Percentiles rank a stretch among this genome's conserved stretches.
These are phyloP conservation scores for Sylvia atricapilla DNA, from an alignment of 2,113 vertebrate species.

Conservation along the genomic window DNA sequence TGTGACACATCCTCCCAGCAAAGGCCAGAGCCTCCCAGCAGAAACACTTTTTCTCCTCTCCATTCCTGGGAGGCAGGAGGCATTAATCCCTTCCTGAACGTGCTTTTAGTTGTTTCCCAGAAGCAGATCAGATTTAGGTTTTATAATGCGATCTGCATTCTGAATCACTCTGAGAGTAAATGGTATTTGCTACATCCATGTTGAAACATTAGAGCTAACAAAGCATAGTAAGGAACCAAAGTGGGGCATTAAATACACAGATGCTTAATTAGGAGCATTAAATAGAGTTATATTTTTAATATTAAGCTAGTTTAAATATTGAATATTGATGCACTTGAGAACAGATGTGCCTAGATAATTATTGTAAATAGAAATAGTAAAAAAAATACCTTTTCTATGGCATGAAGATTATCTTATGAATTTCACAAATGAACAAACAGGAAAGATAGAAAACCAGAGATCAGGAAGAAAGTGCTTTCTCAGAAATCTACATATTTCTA, in stretches of 20 bases:
- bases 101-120: conserved; percentile 35
- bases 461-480: neutral
- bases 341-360: conserved; percentile 1
- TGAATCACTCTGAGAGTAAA: neutral
- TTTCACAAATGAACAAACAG: neutral
- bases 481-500: neutral
- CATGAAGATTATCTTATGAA: neutral
- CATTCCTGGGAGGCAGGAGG: neutral
- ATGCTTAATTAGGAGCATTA: neutral
- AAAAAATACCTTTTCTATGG: neutral
- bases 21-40: neutral
- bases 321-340: neutral
- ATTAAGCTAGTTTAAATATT: conserved; percentile 22
- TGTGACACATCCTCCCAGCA: neutral
- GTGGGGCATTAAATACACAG: neutral
- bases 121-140: conserved; percentile 6
- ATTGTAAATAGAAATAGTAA: neutral
- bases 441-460: neutral
- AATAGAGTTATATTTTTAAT: neutral
- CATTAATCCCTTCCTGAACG: neutral
- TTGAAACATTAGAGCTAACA: neutral
- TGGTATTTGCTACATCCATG: neutral
- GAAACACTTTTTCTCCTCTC: neutral
- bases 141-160: neutral
- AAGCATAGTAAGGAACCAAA: neutral